Conservation (phyloP, 1,140 invertebrate genomes). For the Drosophila sechellia region DNA sequence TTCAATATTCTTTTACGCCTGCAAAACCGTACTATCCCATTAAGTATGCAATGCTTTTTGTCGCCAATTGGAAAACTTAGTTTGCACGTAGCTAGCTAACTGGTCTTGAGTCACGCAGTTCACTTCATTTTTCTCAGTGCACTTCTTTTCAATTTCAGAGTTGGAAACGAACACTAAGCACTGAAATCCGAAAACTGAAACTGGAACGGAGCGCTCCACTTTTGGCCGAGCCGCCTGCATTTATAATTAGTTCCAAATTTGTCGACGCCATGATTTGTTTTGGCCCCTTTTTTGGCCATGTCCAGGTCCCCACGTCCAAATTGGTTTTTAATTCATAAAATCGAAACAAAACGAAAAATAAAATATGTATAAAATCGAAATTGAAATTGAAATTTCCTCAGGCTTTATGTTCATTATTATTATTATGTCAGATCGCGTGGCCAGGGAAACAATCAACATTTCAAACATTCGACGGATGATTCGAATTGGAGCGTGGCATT, state of each 20-base stretch:
- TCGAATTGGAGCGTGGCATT: slow-evolving; percentile 33
- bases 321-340: slow-evolving; percentile 74
- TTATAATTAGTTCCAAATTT: slow-evolving; percentile 82
- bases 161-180: slow-evolving; percentile 1
- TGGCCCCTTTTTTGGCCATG: slow-evolving; percentile 51
- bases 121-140: background rate
- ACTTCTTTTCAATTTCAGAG: slow-evolving; percentile 6
- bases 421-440: slow-evolving; percentile 40
- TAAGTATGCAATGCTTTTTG: slow-evolving; percentile 1
- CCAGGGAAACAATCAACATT: slow-evolving; percentile 19
- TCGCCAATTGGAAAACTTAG: too few species aligned
- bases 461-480: slow-evolving; percentile 17
- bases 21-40: background rate
- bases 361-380: too few species aligned
- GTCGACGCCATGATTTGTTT: slow-evolving; percentile 63
- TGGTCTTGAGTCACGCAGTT: background rate
- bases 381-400: too few species aligned
- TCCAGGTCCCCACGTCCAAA: slow-evolving; percentile 67
- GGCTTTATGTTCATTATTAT: background rate
- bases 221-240: slow-evolving; percentile 68
- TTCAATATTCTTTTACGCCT: background rate
- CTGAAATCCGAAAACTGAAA: slow-evolving; percentile 35
- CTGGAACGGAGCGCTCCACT: slow-evolving; percentile 46
- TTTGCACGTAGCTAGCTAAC: too few species aligned
- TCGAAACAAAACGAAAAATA: too few species aligned